These are phyloP conservation scores for Hydractinia echinata DNA, from an alignment of 30 jellyfish, hydroid and myxozoan genomes.

Conservation along the genomic window DNA sequence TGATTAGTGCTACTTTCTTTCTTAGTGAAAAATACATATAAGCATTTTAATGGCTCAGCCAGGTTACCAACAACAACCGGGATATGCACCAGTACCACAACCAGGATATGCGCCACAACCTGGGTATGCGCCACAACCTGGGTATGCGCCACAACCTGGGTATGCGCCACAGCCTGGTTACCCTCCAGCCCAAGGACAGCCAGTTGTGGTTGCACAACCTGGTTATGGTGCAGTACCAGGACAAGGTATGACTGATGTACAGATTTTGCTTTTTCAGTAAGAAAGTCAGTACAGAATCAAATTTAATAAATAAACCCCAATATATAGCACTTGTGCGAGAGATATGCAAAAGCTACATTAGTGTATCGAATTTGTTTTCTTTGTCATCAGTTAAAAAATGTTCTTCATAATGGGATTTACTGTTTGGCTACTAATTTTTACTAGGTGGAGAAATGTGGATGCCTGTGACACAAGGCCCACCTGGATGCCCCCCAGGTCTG, in stretches of 20 bases:
- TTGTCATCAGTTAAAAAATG: neutral
- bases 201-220: neutral
- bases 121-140: conserved; percentile 7
- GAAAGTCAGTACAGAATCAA: neutral
- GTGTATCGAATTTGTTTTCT: neutral
- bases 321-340: no score
- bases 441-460: conserved; percentile 69
- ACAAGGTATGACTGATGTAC: neutral
- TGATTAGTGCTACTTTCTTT: no score
- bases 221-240: neutral
- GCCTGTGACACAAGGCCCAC: conserved; percentile 86
- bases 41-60: conserved; percentile 10
- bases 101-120: conserved; percentile 66
- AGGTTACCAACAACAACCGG: conserved; percentile 72
- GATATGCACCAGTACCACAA: conserved; percentile 58
- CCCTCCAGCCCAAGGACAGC: conserved; percentile 36
- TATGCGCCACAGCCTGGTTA: conserved; percentile 46
- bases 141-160: conserved; percentile 3
- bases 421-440: neutral
- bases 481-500: conserved; percentile 95
- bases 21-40: no score
- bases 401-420: neutral
- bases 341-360: neutral
- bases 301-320: no score
- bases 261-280: neutral